phyloP scores from a whole-genome alignment of 1,140 invertebrate species.

The Drosophila miranda region DNA sequence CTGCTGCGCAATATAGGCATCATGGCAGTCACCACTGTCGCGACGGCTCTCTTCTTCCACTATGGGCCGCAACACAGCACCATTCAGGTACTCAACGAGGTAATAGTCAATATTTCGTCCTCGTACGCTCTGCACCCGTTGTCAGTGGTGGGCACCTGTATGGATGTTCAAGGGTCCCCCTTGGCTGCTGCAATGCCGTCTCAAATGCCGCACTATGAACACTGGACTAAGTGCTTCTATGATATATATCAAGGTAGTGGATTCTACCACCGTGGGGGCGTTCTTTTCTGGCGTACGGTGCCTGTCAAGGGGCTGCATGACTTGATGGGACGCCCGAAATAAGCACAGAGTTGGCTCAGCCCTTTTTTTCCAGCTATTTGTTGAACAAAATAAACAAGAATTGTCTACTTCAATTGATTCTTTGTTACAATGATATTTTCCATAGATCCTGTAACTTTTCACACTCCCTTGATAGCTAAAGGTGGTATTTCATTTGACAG shows the following conservation, averaged over 20 bases:
- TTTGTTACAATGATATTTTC: no score
- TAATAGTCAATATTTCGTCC: constrained; percentile 9
- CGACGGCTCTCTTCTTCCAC: constrained; percentile 2
- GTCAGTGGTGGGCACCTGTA: constrained; percentile 54
- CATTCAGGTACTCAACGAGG: background rate
- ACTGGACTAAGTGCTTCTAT: constrained; percentile 55
- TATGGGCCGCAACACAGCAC: no score
- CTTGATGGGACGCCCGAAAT: no score
- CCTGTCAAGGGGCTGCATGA: constrained; percentile 25
- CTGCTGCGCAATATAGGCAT: constrained; percentile 41
- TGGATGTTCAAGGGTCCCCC: constrained; percentile 49
- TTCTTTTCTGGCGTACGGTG: constrained; percentile 49
- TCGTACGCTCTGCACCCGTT: constrained; percentile 33
- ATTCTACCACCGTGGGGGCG: constrained; percentile 42
- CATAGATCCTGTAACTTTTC: no score
- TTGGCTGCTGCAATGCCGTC: constrained; percentile 50
- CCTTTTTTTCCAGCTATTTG: no score
- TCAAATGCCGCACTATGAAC: constrained; percentile 49
- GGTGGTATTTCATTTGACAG: no score
- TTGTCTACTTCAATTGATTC: no score
- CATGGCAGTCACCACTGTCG: constrained; percentile 34
- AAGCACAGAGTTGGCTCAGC: no score
- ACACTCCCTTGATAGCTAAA: no score
- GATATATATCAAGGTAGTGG: constrained; percentile 49
- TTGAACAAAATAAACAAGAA: no score